phyloP scores from a whole-genome alignment of 1,140 invertebrate genomes.

The Phymastichus coffea region DNA sequence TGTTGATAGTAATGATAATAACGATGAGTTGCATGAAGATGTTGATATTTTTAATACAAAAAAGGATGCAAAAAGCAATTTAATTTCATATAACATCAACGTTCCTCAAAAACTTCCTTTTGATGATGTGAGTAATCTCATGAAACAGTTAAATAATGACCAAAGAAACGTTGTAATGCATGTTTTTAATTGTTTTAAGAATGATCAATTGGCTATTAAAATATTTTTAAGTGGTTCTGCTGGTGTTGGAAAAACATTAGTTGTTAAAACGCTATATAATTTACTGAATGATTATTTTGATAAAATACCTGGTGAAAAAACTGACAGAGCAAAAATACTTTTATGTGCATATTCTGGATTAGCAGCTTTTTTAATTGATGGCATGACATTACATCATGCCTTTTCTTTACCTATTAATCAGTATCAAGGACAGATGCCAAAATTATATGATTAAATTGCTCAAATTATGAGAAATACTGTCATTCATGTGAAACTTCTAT shows the following conservation, averaged over 20 bases:
- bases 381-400: constrained; percentile 43
- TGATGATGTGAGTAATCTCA: too few species aligned
- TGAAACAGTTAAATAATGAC: background rate
- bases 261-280: background rate
- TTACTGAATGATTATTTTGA: background rate
- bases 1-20: background rate
- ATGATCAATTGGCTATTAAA: constrained; percentile 16
- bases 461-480: constrained; percentile 31
- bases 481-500: constrained; percentile 37
- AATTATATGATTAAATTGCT: constrained; percentile 27
- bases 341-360: background rate
- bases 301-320: background rate
- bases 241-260: constrained; percentile 33
- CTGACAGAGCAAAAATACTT: constrained; percentile 33
- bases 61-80: background rate
- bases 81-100: too few species aligned
- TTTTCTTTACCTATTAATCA: constrained; percentile 40
- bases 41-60: background rate
- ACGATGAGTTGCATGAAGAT: background rate
- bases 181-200: constrained; percentile 33
- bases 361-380: constrained; percentile 37
- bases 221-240: constrained; percentile 34
- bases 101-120: too few species aligned
- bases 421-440: constrained; percentile 13
- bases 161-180: constrained; percentile 23